Evolutionary conservation across 2,113 vertebrate genomes (phyloP).

Genomic region (Lophius piscatorius): DNA sequence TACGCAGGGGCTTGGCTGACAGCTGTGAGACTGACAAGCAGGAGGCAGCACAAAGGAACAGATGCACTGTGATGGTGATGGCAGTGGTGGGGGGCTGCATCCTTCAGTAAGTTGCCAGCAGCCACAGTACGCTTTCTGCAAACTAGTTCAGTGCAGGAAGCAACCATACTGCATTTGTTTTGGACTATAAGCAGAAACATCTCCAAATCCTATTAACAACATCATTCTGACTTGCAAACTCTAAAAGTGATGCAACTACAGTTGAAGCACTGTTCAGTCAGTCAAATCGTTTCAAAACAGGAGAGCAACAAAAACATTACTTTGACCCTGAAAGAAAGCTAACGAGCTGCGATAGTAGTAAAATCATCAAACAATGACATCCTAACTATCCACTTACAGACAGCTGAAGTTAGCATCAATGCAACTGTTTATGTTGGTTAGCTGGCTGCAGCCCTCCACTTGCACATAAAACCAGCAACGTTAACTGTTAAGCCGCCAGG

Average conservation of each 20-base stretch:
- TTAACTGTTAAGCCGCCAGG: conserved; percentile 1
- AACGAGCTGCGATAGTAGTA: not conserved
- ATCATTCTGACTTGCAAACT: conserved; percentile 1
- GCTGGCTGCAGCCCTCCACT: conserved; percentile 29
- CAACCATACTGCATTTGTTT: conserved; percentile 1
- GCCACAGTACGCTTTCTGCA: conserved; percentile 36
- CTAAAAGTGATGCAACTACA: not conserved
- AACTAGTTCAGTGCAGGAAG: conserved; percentile 11
- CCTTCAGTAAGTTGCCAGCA: conserved; percentile 47
- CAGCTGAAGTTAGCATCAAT: not conserved
- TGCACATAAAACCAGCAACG: conserved; percentile 26
- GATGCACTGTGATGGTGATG: conserved; percentile 75
- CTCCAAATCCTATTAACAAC: not conserved
- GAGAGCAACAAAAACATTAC: conserved; percentile 7
- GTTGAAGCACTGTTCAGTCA: not conserved
- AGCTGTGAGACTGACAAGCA: conserved; percentile 79
- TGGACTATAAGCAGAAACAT: not conserved
- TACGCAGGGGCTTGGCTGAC: conserved; percentile 68
- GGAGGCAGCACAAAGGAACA: conserved; percentile 81
- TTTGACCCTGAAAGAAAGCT: not conserved
- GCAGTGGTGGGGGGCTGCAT: conserved; percentile 62
- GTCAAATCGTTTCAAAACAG: conserved; percentile 48
- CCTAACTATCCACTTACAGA: not conserved
- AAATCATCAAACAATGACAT: not conserved
- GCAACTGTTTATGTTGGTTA: conserved; percentile 28